Conservation (phyloP, 2,797 vertebrate genomes). For the Rhadinocentrus ornatus region DNA sequence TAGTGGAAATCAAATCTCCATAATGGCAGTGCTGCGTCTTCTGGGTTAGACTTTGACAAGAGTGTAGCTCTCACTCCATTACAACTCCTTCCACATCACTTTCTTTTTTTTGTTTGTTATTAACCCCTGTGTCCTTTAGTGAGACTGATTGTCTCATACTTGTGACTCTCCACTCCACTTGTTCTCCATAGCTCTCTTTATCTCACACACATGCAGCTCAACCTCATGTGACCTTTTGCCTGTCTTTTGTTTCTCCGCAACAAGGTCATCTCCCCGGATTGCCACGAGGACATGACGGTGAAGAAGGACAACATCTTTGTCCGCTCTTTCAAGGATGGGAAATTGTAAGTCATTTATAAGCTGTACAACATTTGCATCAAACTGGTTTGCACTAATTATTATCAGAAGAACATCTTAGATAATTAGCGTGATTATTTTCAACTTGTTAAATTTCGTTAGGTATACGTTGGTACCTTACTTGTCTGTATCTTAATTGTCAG, state of each 20-base stretch:
- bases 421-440: not conserved
- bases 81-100: slow-evolving; percentile 8
- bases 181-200: not conserved
- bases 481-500: not conserved
- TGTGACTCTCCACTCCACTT: not conserved
- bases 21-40: slow-evolving; percentile 43
- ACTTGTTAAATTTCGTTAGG: not conserved
- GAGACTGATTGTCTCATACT: slow-evolving; percentile 10
- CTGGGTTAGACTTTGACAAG: slow-evolving; percentile 32
- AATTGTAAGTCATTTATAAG: slow-evolving; percentile 81
- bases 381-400: not conserved
- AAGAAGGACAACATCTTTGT: slow-evolving; percentile 87
- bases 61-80: slow-evolving; percentile 32
- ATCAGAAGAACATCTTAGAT: not conserved
- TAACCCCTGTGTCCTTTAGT: not conserved
- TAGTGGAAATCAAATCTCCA: slow-evolving; percentile 42
- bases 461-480: not conserved
- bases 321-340: slow-evolving; percentile 87
- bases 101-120: slow-evolving; percentile 40
- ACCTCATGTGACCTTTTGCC: slow-evolving; percentile 40
- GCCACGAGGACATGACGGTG: slow-evolving; percentile 82
- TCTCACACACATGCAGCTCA: not conserved
- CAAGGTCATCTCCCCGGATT: slow-evolving; percentile 86
- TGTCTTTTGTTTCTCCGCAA: slow-evolving; percentile 52
- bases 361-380: slow-evolving; percentile 1